Evolutionary conservation across 2,888 invertebrate genomes (phyloP), one percentile per base, ranked within the genome.

Genomic region (Acleris emargana): DNA sequence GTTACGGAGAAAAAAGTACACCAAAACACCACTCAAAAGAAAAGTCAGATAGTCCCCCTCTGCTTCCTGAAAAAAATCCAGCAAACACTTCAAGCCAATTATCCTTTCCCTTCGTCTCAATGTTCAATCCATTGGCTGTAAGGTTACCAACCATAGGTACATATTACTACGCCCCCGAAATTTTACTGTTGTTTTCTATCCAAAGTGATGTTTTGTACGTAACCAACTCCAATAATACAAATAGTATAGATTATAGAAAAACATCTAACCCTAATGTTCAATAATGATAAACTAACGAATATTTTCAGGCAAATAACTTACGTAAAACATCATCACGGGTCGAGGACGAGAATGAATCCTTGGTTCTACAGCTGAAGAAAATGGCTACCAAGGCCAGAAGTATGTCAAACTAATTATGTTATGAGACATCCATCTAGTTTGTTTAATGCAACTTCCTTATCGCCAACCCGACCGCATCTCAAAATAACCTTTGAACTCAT

Each of bases 311-410:
- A 86, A 95, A 96, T 94, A 96, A 95, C 92, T 94, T 97, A 88
- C 95, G 97, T 91, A 97, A 96, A 94, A 97, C 97, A 93, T 95
- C 97, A 83, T 95, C 96, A 83, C 96, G 98, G 81, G 95, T 98
- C 86, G 99, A 99, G 93, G 98, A 98, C 88, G 99, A 99, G 94
- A 99, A 99, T 94, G 99, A 99, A 91, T 97, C 97, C 77, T 94
- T 98, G 91, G 96, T 97, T 91, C 95, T 97, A 93, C 98, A 98
- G 94, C 95, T 99, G 93, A 97, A 98, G 95, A 98, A 98, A 95
- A 96, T 98, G 96, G 97, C 97, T 93, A 95, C 95, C 89, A 95
- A 96, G 93, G 95, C 96, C 93, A 94, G 95, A 95, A 95, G 95
- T 96, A 95, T 92, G 95, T 94, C 87, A 81, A 80, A 82, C 77